Evolutionary conservation across 2,888 invertebrate species (phyloP).

Genomic region (Meta bourneti): DNA sequence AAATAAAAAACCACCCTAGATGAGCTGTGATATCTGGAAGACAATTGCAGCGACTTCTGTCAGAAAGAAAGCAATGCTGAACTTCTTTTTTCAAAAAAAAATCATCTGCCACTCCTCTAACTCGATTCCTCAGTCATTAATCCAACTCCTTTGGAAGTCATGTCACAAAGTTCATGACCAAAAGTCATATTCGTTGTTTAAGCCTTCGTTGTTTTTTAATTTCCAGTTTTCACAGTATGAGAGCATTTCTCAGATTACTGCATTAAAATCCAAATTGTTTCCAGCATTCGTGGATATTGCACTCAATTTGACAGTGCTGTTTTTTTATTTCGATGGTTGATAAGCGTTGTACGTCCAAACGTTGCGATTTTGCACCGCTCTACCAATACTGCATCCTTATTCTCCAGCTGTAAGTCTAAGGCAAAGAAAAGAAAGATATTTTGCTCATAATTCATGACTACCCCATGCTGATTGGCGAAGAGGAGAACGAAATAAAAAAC

Average conservation of each 20-base stretch:
- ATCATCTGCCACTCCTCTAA: conserved; percentile 64
- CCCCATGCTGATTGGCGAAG: conserved; percentile 56
- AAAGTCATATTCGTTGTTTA: no score
- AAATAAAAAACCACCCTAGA: conserved; percentile 1
- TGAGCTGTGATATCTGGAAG: conserved; percentile 51
- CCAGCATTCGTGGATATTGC: no score
- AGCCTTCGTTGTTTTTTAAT: no score
- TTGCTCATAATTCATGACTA: conserved; percentile 39
- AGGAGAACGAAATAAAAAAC: conserved; percentile 4
- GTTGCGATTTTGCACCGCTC: no score
- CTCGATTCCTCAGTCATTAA: conserved; percentile 71
- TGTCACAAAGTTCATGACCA: conserved; percentile 73
- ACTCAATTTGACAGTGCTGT: no score
- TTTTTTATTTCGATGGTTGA: no score
- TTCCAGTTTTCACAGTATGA: no score
- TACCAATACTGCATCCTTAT: no score
- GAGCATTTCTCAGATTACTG: no score
- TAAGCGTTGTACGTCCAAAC: no score
- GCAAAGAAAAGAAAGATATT: neutral
- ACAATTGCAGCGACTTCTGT: conserved; percentile 57
- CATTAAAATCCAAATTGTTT: no score
- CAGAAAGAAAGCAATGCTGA: conserved; percentile 42
- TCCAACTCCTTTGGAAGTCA: conserved; percentile 73
- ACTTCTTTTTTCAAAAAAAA: conserved; percentile 31
- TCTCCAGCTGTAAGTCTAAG: neutral